These are phyloP conservation scores for Phaonia tiefii DNA, from an alignment of 2,888 invertebrate genomes.

Conservation along the genomic window DNA sequence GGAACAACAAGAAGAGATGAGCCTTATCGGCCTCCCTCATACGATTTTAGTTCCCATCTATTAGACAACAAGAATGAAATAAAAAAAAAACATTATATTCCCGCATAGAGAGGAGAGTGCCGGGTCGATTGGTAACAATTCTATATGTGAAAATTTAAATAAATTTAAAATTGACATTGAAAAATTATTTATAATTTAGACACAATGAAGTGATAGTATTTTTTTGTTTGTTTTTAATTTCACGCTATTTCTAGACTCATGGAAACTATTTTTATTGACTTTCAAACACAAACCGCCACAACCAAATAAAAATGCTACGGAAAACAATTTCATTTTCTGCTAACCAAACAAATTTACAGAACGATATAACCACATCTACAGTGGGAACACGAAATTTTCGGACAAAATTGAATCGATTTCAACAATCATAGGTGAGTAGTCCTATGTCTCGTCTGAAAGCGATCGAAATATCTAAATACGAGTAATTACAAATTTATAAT, in stretches of 20 bases:
- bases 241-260: constrained; percentile 23
- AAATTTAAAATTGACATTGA: constrained; percentile 44
- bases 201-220: constrained; percentile 43
- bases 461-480: too few relatives aligned
- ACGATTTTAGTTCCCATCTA: constrained; percentile 7
- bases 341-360: not conserved
- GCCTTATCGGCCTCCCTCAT: not conserved
- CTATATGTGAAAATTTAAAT: constrained; percentile 17
- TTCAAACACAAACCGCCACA: constrained; percentile 29
- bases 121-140: too few relatives aligned
- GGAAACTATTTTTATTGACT: constrained; percentile 51
- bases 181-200: constrained; percentile 55
- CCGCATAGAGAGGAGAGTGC: constrained; percentile 17
- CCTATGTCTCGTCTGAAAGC: too few relatives aligned
- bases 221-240: constrained; percentile 25
- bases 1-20: too few relatives aligned
- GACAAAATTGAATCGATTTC: not conserved
- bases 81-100: too few relatives aligned
- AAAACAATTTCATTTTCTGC: not conserved
- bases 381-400: not conserved
- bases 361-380: not conserved
- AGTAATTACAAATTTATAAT: too few relatives aligned
- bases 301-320: too few relatives aligned
- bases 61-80: constrained; percentile 26
- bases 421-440: too few relatives aligned